A percentile compares a stretch with the other conserved stretches of the same genome.
phyloP scores from a whole-genome alignment of 2,113 vertebrate genomes.

The Pachycephala philippinensis region DNA sequence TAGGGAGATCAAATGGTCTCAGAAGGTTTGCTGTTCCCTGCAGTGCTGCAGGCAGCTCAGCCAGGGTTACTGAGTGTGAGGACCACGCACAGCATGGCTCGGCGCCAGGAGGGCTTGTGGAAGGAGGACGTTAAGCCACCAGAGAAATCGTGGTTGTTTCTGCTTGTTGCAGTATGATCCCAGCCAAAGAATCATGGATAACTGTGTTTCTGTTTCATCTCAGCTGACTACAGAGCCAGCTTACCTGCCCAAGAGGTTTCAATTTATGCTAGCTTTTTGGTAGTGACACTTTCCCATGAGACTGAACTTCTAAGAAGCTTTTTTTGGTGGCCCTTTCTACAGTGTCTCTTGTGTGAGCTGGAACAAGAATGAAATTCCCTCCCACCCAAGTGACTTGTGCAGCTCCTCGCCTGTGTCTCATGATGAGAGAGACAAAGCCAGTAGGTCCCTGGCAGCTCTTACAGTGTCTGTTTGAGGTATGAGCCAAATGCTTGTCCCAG shows the following conservation, averaged over 20 bases:
- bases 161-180: not conserved
- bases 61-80: not conserved
- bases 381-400: not conserved
- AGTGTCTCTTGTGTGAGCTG: not conserved
- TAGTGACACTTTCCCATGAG: not conserved
- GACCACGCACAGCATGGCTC: not conserved
- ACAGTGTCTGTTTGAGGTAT: not conserved
- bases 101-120: not conserved
- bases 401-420: not conserved
- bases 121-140: not conserved
- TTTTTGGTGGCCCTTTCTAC: not conserved
- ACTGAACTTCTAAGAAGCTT: not conserved
- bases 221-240: not conserved
- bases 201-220: conserved; percentile 23
- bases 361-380: not conserved
- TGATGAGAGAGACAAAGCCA: not conserved
- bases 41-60: not conserved
- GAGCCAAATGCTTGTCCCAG: not conserved
- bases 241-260: not conserved
- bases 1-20: not conserved
- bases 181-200: not conserved
- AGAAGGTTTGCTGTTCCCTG: not conserved
- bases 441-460: not conserved
- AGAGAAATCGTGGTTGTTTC: not conserved
- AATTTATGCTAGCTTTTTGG: not conserved